phyloP scores from a whole-genome alignment of 2,113 vertebrate species.

The Toxotes chatareus region DNA sequence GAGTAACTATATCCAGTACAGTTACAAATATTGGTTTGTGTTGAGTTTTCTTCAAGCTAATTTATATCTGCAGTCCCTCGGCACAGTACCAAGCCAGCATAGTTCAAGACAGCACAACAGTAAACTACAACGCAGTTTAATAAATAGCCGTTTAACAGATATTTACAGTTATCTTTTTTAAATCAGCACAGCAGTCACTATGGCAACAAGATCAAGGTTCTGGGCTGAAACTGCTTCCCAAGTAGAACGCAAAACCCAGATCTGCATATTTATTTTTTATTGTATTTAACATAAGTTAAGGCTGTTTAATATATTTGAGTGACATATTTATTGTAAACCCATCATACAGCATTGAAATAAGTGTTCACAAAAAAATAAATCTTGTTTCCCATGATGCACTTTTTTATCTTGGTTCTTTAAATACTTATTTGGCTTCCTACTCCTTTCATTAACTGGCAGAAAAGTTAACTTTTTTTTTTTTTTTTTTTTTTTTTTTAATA shows the following conservation, averaged over 20 bases:
- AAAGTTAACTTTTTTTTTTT: neutral
- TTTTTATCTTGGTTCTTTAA: too few relatives aligned
- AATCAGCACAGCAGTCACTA: neutral
- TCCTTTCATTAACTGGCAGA: neutral
- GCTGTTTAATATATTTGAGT: conserved; percentile 38
- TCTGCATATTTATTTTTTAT: conserved; percentile 42
- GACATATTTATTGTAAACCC: conserved; percentile 49
- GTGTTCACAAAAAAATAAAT: conserved; percentile 38
- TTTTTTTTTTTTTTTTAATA: neutral
- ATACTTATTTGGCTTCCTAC: too few relatives aligned
- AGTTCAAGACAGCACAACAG: neutral
- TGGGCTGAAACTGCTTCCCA: neutral
- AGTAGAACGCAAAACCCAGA: neutral
- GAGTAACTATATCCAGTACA: neutral
- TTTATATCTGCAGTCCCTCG: too few relatives aligned
- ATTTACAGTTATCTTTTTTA: neutral
- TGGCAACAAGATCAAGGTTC: neutral
- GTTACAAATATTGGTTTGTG: too few relatives aligned
- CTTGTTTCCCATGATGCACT: too few relatives aligned
- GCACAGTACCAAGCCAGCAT: neutral
- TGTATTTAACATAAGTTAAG: conserved; percentile 53
- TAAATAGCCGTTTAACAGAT: neutral
- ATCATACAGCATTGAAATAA: neutral
- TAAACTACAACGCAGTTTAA: neutral
- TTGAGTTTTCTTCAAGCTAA: neutral